Conservation (phyloP, 1,140 invertebrate species). For the Anagrus nilaparvatae region DNA sequence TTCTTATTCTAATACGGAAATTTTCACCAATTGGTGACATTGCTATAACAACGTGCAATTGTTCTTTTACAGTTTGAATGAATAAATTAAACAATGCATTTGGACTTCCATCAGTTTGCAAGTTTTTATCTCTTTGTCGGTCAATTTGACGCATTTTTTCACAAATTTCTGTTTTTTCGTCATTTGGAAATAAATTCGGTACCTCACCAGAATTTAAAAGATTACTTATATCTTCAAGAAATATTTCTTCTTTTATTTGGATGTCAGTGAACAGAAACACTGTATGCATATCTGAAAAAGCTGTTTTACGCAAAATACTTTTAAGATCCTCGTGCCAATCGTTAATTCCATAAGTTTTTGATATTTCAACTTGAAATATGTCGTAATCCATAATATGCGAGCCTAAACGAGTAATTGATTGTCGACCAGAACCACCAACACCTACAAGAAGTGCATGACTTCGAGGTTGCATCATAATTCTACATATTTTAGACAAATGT, state of each 20-base stretch:
- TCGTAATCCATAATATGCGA: slow-evolving; percentile 91
- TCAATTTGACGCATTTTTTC: slow-evolving; percentile 91
- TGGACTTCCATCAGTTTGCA: slow-evolving; percentile 85
- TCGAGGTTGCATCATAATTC: slow-evolving; percentile 82
- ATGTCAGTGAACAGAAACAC: slow-evolving; percentile 86
- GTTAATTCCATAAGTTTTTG: slow-evolving; percentile 65
- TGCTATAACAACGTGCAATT: slow-evolving; percentile 81
- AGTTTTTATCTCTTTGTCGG: slow-evolving; percentile 75
- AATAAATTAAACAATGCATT: slow-evolving; percentile 87
- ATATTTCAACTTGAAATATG: slow-evolving; percentile 85
- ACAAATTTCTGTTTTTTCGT: slow-evolving; percentile 86
- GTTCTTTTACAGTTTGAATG: slow-evolving; percentile 76
- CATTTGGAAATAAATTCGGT: slow-evolving; percentile 77
- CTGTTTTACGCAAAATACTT: slow-evolving; percentile 68
- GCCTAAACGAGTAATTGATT: slow-evolving; percentile 79
- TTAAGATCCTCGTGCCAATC: slow-evolving; percentile 92
- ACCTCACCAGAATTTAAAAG: slow-evolving; percentile 88
- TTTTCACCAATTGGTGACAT: slow-evolving; percentile 87
- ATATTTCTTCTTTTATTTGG: slow-evolving; percentile 89
- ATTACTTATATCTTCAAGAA: slow-evolving; percentile 90
- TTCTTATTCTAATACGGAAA: slow-evolving; percentile 75
- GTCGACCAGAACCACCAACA: slow-evolving; percentile 84
- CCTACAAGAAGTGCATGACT: slow-evolving; percentile 79
- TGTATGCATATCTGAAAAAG: slow-evolving; percentile 71
- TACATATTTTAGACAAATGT: slow-evolving; percentile 82